Evolutionary conservation across 2,797 vertebrate species (phyloP).

Genomic region (Sus cebifrons): DNA sequence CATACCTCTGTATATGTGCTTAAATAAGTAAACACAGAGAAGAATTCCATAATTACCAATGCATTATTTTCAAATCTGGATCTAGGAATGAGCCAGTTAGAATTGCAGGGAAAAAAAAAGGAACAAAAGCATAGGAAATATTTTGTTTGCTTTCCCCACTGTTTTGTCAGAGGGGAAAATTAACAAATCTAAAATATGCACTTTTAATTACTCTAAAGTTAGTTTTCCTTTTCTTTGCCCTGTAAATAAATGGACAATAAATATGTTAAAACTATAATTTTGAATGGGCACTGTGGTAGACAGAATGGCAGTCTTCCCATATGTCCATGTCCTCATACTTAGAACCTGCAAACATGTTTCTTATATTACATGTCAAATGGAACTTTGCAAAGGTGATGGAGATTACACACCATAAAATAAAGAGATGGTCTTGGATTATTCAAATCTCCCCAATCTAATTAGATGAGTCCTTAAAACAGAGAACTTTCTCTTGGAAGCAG

Average conservation of each 20-base stretch:
- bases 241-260: background rate
- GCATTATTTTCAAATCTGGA: background rate
- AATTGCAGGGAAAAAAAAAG: background rate
- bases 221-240: background rate
- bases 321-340: background rate
- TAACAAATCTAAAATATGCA: background rate
- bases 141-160: background rate
- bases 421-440: background rate
- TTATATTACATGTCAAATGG: background rate
- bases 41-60: background rate
- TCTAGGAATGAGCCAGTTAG: background rate
- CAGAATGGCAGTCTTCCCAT: background rate
- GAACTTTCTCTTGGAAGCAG: background rate
- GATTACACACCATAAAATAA: background rate
- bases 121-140: background rate
- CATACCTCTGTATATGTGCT: background rate
- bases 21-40: background rate
- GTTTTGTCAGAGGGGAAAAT: background rate
- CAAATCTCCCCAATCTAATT: background rate
- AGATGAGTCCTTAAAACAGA: background rate
- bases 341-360: background rate
- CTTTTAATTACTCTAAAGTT: conserved; percentile 10
- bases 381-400: background rate
- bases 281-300: background rate
- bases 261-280: background rate